Percentiles rank a stretch among this genome's conserved stretches.
phyloP scores from a whole-genome alignment of 2,113 vertebrate species.

The Pitta sordida region DNA sequence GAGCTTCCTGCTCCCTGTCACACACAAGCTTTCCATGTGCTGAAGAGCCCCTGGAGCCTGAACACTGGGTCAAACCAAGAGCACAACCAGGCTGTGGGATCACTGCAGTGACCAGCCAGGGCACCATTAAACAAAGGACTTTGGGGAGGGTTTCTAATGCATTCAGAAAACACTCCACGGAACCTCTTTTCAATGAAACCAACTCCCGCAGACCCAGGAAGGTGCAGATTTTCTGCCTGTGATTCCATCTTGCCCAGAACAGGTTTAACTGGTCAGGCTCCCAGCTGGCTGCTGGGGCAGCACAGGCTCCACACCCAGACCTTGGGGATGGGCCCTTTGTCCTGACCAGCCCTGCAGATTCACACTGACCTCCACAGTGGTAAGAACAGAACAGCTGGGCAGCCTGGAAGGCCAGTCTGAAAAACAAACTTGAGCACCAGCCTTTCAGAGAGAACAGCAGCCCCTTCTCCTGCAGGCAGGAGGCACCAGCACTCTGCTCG shows the following conservation, averaged over 20 bases:
- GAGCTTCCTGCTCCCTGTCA: rapidly evolving
- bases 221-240: neutral
- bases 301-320: neutral
- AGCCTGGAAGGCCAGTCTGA: neutral
- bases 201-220: neutral
- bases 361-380: neutral
- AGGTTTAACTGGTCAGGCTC: neutral
- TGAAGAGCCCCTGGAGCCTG: neutral
- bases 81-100: neutral
- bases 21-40: rapidly evolving
- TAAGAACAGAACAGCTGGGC: neutral
- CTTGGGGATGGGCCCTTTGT: neutral
- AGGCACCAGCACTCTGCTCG: neutral
- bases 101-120: neutral
- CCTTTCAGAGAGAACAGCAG: neutral
- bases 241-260: neutral
- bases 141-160: rapidly evolving
- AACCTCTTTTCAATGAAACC: neutral
- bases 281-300: neutral
- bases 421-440: neutral
- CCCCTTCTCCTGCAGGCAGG: neutral
- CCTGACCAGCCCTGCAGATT: neutral
- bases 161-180: neutral
- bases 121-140: rapidly evolving
- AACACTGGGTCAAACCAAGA: neutral